Conservation (phyloP, 1,140 invertebrate species). For the Brachionus sp. region DNA sequence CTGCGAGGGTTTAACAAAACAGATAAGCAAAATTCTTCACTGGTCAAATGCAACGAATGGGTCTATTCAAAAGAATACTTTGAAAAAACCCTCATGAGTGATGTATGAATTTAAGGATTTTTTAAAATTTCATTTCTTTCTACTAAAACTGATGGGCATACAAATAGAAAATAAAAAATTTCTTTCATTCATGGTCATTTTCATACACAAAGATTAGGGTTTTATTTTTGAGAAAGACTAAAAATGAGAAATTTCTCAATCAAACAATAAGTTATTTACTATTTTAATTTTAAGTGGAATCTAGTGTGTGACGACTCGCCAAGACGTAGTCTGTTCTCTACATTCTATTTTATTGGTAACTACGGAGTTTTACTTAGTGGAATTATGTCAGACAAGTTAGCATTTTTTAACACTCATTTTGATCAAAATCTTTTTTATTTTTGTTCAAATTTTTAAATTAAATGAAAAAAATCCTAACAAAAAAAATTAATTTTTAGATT, state of each 20-base stretch:
- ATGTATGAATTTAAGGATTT: background rate
- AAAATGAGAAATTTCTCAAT: background rate
- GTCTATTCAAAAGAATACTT: conserved; percentile 39
- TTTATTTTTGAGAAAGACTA: background rate
- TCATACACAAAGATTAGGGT: background rate
- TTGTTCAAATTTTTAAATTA: background rate
- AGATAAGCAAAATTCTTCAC: background rate
- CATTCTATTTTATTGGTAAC: conserved; percentile 40
- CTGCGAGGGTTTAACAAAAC: background rate
- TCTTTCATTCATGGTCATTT: background rate
- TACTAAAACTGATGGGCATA: background rate
- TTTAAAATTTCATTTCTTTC: background rate
- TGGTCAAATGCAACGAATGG: conserved; percentile 1
- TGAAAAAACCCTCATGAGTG: conserved; percentile 11
- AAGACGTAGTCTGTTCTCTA: background rate
- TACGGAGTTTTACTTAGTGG: conserved; percentile 26
- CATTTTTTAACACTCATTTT: background rate
- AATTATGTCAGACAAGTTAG: conserved; percentile 34
- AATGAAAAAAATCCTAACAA: background rate
- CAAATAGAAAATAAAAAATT: too few species aligned
- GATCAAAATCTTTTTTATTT: background rate
- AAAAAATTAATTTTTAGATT: conserved; percentile 19
- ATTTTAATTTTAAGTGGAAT: conserved; percentile 24
- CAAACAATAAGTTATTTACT: background rate
- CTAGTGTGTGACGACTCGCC: conserved; percentile 13